Evolutionary conservation across 2,797 vertebrate species (phyloP), one percentile per base, ranked within the genome.

Genomic region (Brotula barbata): DNA sequence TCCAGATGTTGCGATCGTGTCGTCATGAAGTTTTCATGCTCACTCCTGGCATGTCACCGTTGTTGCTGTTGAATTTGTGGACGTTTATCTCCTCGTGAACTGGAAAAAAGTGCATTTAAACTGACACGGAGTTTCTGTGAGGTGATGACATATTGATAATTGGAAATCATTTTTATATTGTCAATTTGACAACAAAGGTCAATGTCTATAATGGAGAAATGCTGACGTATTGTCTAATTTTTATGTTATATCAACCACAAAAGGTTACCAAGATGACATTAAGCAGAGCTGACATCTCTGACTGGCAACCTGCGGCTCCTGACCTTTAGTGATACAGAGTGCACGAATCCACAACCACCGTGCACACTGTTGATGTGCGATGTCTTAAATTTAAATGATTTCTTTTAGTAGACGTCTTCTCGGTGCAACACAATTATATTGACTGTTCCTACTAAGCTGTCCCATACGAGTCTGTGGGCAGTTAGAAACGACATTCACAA

Each of bases 181-280:
- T 83, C 75, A 66, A 21, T 33, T 59, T 80, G 74, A 83, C 85
- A 87, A 81, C 85, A 90, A 92, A 92, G 90, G 89, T 90, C 87
- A 71, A 80, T 82, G 74, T 76, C 68, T 77, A 42, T 78, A 79
- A 89, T 82, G 64, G 81, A 80, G 82, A 84, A 73, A 84, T 37
- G 74, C 58, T 76, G 64, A 58, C 77, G 63, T 78, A 80, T 82
- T 78, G 75, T 82, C 67, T 71, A 41, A 68, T 84, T 81, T 73
- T 75, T 79, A 73, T 77, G 78, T 74, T 71, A 70, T 78, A 80
- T 90, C 85, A 73, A 81, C 64, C 73, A 79, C 80, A 80, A 91
- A 92, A 92, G 90, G 91, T 92, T 85, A 90, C 71, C 22, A 58
- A 60, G 90, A 92, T 92, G 90, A 89, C 90, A 92, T 92, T 91